A percentile compares a stretch with the other conserved stretches of the same genome.
Conservation (phyloP, 2,888 invertebrate species). For the Homarus gammarus region DNA sequence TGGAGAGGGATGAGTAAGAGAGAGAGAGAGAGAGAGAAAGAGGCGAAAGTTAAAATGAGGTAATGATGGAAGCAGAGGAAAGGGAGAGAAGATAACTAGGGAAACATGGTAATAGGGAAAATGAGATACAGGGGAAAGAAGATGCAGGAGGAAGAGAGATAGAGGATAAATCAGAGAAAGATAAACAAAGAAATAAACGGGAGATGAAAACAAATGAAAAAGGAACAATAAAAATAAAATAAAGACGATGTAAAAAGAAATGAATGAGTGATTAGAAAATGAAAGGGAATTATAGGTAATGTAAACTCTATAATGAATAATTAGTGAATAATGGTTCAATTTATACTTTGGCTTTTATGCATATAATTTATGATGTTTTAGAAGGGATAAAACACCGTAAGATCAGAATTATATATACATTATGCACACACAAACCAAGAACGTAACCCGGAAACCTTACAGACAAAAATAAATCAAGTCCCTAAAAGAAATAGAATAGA, state of each 20-base stretch:
- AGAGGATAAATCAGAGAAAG: background rate
- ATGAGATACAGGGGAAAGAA: background rate
- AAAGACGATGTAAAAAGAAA: background rate
- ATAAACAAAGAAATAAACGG: background rate
- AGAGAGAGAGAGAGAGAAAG: background rate
- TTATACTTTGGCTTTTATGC: too few relatives aligned
- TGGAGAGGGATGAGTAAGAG: background rate
- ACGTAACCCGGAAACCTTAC: too few relatives aligned
- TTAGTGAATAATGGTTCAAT: too few relatives aligned
- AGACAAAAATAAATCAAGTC: background rate
- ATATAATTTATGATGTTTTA: too few relatives aligned
- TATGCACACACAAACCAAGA: too few relatives aligned
- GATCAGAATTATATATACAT: too few relatives aligned
- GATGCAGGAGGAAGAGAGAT: background rate
- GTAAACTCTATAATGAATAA: too few relatives aligned
- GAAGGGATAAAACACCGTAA: too few relatives aligned
- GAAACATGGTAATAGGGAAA: background rate
- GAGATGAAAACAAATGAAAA: background rate
- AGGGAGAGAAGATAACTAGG: background rate
- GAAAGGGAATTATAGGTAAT: too few relatives aligned
- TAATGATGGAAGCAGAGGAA: background rate
- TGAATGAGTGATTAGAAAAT: conserved; percentile 11
- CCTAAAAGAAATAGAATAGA: background rate
- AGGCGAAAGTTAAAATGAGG: background rate
- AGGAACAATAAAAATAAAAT: background rate